phyloP scores from a whole-genome alignment of 2,113 vertebrate genomes.

The Nibea albiflora region DNA sequence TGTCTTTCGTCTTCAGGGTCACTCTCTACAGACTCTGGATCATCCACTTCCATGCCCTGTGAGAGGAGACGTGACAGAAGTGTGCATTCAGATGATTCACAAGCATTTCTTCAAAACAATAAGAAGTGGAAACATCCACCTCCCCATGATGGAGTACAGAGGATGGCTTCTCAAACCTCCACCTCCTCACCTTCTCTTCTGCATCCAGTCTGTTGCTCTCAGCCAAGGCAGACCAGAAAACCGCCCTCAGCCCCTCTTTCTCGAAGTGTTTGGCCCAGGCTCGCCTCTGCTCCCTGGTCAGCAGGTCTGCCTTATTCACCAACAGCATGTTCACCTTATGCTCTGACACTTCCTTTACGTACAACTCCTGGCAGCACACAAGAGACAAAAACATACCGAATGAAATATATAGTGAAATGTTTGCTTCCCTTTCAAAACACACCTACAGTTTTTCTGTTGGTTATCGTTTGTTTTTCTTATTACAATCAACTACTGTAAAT shows the following conservation, averaged over 20 bases:
- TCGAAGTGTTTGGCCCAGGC: conserved; percentile 92
- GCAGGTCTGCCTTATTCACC: conserved; percentile 95
- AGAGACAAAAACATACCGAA: neutral
- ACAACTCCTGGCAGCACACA: conserved; percentile 86
- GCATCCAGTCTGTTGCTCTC: conserved; percentile 84
- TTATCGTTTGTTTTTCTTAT: neutral
- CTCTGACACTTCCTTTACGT: conserved; percentile 89
- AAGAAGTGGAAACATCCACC: neutral
- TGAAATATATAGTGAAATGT: neutral
- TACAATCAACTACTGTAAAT: too few species aligned
- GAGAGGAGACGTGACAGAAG: neutral
- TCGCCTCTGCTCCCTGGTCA: conserved; percentile 89
- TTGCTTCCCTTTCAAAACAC: fast-evolving
- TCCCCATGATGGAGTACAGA: neutral
- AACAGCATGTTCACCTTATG: conserved; percentile 94
- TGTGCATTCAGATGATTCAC: neutral
- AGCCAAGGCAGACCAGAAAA: conserved; percentile 97
- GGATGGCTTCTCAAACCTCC: neutral
- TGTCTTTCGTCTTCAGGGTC: conserved; percentile 67
- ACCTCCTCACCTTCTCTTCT: conserved; percentile 84
- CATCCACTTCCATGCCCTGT: conserved; percentile 80
- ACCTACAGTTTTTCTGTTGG: neutral
- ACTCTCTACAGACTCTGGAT: conserved; percentile 66
- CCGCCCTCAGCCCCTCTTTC: conserved; percentile 87
- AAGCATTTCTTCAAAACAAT: neutral